Conservation (phyloP, 2,113 vertebrate species). For the Trogon melanurus region DNA sequence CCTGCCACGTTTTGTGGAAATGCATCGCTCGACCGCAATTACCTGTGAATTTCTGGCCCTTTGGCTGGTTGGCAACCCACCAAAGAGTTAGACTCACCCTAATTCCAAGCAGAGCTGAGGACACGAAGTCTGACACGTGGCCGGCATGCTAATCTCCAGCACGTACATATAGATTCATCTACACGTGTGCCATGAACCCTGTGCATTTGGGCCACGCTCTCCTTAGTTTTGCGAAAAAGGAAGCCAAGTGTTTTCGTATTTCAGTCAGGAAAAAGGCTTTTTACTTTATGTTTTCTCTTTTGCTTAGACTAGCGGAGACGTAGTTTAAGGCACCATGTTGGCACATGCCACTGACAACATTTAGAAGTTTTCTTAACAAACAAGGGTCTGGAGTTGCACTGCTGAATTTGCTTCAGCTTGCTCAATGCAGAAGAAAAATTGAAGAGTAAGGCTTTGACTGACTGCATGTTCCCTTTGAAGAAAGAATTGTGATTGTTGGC, state of each 20-base stretch:
- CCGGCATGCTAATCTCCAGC: not conserved
- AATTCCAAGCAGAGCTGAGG: not conserved
- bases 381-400: not conserved
- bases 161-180: rapidly evolving
- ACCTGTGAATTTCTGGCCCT: not conserved
- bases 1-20: not conserved
- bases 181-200: not conserved
- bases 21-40: not conserved
- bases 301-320: not conserved
- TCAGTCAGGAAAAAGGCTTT: not conserved
- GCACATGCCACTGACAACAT: not conserved
- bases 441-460: slow-evolving; percentile 34
- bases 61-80: not conserved
- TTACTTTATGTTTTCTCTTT: not conserved
- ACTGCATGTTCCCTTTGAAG: slow-evolving; percentile 56
- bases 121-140: not conserved
- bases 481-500: slow-evolving; percentile 69
- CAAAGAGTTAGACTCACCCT: not conserved
- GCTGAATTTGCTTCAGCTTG: not conserved
- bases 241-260: not conserved
- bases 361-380: not conserved
- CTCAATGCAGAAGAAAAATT: slow-evolving; percentile 17
- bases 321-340: not conserved
- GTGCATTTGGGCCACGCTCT: not conserved
- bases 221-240: not conserved